Conservation (phyloP, 2,797 vertebrate genomes). For the Melanotaenia trifasciata region DNA sequence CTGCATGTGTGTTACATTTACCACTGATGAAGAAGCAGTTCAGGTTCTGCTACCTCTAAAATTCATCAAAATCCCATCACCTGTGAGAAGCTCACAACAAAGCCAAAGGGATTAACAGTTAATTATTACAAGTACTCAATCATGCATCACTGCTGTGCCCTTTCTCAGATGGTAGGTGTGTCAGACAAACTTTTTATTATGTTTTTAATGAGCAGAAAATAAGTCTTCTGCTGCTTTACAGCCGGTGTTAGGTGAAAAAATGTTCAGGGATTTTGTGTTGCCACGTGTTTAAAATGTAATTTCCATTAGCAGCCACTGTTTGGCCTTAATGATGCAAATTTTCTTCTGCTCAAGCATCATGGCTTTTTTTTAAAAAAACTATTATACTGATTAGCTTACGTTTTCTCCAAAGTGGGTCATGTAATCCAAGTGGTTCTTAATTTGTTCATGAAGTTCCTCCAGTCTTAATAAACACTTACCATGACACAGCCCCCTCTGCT, state of each 20-base stretch:
- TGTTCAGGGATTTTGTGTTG: constrained; percentile 2
- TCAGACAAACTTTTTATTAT: constrained; percentile 13
- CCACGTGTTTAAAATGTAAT: constrained; percentile 16
- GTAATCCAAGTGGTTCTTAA: neutral
- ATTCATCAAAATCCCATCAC: constrained; percentile 1
- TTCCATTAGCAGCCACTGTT: constrained; percentile 10
- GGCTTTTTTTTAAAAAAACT: too few species aligned
- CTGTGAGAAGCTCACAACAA: neutral
- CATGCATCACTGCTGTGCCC: too few species aligned
- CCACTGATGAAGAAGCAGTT: neutral
- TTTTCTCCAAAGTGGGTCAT: neutral
- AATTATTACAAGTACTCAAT: too few species aligned
- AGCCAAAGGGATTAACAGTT: too few species aligned
- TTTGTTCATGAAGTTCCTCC: neutral
- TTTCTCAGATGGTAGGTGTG: too few species aligned
- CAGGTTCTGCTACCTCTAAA: neutral
- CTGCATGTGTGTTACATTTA: neutral
- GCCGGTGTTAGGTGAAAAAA: too few species aligned
- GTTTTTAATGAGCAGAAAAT: neutral
- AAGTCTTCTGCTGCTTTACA: too few species aligned
- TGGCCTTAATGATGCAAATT: constrained; percentile 37
- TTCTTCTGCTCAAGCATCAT: too few species aligned
- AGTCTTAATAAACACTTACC: constrained; percentile 1
- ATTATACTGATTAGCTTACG: neutral
- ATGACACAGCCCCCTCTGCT: constrained; percentile 51